A percentile compares a stretch with the other conserved stretches of the same genome.
phyloP scores from a whole-genome alignment of 2,888 invertebrate genomes.

The Cephus nigrinus region DNA sequence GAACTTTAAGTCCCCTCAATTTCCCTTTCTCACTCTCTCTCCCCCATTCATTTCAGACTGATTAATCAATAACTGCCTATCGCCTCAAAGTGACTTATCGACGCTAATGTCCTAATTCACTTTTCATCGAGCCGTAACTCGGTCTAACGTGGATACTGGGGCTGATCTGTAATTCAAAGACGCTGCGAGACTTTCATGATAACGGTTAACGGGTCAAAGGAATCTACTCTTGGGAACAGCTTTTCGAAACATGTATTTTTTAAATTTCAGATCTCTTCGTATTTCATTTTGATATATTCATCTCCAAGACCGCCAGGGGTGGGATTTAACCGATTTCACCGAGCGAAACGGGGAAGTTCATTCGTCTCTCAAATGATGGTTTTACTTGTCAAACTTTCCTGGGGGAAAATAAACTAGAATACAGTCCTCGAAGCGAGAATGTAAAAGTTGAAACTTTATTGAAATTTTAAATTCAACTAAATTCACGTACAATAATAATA shows the following conservation, averaged over 20 bases:
- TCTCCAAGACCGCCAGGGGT: too few relatives aligned
- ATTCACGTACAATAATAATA: too few relatives aligned
- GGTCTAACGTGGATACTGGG: background rate
- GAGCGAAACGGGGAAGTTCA: background rate
- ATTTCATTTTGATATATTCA: background rate
- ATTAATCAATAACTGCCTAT: background rate
- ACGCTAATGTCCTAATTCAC: background rate
- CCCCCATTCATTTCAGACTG: background rate
- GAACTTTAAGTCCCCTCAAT: background rate
- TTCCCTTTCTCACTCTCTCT: constrained; percentile 11
- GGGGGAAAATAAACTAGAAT: background rate
- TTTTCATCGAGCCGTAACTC: background rate
- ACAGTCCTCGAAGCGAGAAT: background rate
- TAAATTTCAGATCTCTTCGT: background rate
- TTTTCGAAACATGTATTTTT: background rate
- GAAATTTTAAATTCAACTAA: too few relatives aligned
- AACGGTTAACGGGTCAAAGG: background rate
- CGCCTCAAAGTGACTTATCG: background rate
- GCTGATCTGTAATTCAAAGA: background rate
- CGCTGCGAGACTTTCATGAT: background rate
- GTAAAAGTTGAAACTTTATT: background rate
- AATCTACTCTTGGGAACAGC: background rate
- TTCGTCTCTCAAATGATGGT: background rate
- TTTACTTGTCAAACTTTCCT: background rate
- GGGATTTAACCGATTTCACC: background rate